These are phyloP conservation scores for Pongo abelii DNA, from an alignment of 2,113 vertebrate species.

Conservation along the genomic window DNA sequence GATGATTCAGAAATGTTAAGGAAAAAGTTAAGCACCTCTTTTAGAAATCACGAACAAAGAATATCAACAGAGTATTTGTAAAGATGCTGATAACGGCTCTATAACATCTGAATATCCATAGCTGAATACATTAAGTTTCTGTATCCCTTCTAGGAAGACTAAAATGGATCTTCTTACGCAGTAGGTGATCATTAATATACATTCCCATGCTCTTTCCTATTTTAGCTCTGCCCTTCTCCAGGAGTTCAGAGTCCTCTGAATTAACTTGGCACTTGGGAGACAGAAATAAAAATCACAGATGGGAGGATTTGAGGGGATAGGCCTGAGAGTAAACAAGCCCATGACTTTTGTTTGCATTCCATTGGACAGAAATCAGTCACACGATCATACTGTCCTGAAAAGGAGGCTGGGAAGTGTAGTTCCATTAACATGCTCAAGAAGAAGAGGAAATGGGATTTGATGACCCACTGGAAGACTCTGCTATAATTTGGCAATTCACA, in stretches of 20 bases:
- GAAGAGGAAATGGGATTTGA: background rate
- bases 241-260: background rate
- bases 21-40: background rate
- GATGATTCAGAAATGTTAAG: background rate
- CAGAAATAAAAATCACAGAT: background rate
- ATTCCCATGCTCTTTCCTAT: background rate
- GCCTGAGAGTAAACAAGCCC: background rate
- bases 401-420: background rate
- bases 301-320: background rate
- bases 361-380: background rate
- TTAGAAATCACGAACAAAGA: background rate
- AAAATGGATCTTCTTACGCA: background rate
- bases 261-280: background rate
- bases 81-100: background rate
- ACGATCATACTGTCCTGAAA: background rate
- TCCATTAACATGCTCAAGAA: background rate
- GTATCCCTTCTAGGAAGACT: background rate
- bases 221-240: background rate
- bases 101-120: too few relatives aligned
- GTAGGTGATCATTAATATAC: background rate
- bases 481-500: background rate
- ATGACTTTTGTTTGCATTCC: background rate
- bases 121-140: background rate
- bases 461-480: background rate
- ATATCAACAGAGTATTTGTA: background rate